Base-by-base conservation (phyloP, 2,888 invertebrate species). In the Leptinotarsa juncta region DNA sequence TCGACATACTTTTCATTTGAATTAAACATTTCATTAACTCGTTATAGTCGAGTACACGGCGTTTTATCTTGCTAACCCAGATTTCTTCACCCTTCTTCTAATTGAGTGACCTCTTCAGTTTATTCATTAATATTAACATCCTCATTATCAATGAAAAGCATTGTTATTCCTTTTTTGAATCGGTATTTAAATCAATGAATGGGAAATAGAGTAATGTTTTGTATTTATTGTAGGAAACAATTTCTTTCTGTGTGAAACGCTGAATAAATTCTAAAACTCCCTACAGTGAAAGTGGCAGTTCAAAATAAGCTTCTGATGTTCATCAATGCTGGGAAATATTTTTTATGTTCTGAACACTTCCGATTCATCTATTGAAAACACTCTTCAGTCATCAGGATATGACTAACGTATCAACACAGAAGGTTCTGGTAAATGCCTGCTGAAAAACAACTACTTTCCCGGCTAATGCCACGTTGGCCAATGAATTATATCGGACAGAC, bases 111-210 rank as follows among this genome's bases (percentile, higher is more conserved):
- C 62, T 62, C 42, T 42, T 42, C 62, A 42, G 18, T 7, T 62
- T 16, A 62, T 32, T 62, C 16, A 42, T 42, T 12, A 32, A 42
- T n/a, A 62, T 62, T 3, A 62, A 62, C 62, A 42, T 62, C 62
- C 62, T 62, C 62, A 62, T 62, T 62, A 62, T 32, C 16, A 32
- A 14, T n/a, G n/a, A 62, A 32, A 62, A 62, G 62, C 62, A 62
- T 62, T 62, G 42, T 62, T 32, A 7, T 32, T 10, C 16, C 12
- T n/a, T 26, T n/a, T 23, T 12, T 14, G 57, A 57, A 16, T 51
- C 51, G n/a, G n/a, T 16, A 20, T 57, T 12, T 7, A 42, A 62
- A 42, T 62, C 62, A 32, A 18, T n/a, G 32, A 62, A 62, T 62
- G 57, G 23, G 15, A 23, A 57, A 14, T 15, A 57, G 15, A 57